Evolutionary conservation across 2,888 invertebrate species (phyloP).

Genomic region (Chirona hameri): DNA sequence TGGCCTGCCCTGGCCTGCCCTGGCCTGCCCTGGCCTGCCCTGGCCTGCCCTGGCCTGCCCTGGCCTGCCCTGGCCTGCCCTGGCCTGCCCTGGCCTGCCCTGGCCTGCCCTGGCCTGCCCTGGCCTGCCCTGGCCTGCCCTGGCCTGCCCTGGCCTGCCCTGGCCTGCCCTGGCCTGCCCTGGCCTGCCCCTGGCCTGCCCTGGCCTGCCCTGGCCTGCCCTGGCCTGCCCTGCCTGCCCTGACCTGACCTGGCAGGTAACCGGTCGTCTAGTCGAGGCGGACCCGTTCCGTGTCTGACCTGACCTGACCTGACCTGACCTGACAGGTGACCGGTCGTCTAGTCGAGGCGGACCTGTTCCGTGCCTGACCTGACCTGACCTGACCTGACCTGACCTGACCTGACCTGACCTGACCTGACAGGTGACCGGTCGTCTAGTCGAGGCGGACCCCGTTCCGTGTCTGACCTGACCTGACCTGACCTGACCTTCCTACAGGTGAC

Average conservation of each 20-base stretch:
- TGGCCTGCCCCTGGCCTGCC: conserved; percentile 64
- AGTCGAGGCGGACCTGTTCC: conserved; percentile 66
- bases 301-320: no score
- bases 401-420: conserved; percentile 43
- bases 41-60: conserved; percentile 67
- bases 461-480: neutral
- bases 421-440: conserved; percentile 59
- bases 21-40: conserved; percentile 46
- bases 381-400: no score
- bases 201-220: no score
- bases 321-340: conserved; percentile 64
- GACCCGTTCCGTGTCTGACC: conserved; percentile 67
- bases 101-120: no score
- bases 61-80: no score
- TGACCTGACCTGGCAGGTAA: conserved; percentile 54
- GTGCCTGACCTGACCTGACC: no score
- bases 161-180: neutral
- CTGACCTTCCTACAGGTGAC: conserved; percentile 51
- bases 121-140: no score
- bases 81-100: no score
- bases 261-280: conserved; percentile 62
- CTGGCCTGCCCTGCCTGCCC: no score
- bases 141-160: no score
- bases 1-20: conserved; percentile 53
- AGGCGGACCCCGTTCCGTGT: conserved; percentile 68